Evolutionary conservation across 2,113 vertebrate genomes (phyloP).

Genomic region (Coptodon rendalli): DNA sequence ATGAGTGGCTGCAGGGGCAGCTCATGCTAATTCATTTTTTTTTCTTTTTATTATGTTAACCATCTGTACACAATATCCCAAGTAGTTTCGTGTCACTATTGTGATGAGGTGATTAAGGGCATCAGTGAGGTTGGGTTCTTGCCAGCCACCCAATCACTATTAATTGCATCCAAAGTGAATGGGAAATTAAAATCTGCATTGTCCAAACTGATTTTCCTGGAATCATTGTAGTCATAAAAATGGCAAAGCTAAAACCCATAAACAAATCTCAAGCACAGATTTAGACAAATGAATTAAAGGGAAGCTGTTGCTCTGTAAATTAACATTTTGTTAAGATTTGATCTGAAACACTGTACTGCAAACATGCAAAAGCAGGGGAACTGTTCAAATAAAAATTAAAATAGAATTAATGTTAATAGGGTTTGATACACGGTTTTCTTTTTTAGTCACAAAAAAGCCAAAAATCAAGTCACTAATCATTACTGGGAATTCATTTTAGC

Average conservation of each 20-base stretch:
- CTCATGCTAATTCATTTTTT: neutral
- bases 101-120: neutral
- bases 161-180: neutral
- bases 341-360: neutral
- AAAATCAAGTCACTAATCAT: neutral
- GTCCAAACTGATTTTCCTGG: neutral
- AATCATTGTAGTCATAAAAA: neutral
- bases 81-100: neutral
- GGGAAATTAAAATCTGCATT: neutral
- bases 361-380: neutral
- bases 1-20: neutral
- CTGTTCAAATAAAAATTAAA: neutral
- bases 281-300: neutral
- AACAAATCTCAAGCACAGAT: neutral
- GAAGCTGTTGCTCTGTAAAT: neutral
- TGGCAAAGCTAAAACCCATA: neutral
- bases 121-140: neutral
- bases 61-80: neutral
- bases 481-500: neutral
- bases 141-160: neutral
- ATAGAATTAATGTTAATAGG: neutral
- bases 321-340: neutral
- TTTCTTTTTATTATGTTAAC: neutral
- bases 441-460: neutral
- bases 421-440: neutral